These are phyloP conservation scores for Austrolebias charrua DNA, from an alignment of 2,797 vertebrate genomes.

Conservation along the genomic window DNA sequence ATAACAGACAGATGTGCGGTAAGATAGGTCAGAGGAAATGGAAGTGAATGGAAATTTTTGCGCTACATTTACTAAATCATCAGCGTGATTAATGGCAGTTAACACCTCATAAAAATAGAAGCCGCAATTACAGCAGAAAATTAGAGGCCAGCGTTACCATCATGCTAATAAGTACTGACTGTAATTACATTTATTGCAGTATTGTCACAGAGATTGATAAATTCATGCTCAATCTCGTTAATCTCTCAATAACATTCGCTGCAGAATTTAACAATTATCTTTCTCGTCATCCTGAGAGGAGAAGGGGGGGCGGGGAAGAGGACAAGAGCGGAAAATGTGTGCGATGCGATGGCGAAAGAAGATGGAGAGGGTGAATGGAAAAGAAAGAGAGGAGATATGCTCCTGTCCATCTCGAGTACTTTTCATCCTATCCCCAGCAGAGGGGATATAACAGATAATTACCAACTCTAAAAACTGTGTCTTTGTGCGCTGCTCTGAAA, in stretches of 20 bases:
- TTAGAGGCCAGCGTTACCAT: constrained; percentile 77
- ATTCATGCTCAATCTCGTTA: constrained; percentile 75
- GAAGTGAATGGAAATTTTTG: constrained; percentile 74
- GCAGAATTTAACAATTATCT: constrained; percentile 70
- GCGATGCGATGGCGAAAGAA: constrained; percentile 18
- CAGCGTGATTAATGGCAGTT: constrained; percentile 82
- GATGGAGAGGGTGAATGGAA: constrained; percentile 27
- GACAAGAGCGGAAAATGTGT: constrained; percentile 12
- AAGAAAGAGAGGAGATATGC: constrained; percentile 49
- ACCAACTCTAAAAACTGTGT: constrained; percentile 76
- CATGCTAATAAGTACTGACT: constrained; percentile 82
- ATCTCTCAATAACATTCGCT: constrained; percentile 79
- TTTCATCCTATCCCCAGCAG: constrained; percentile 69
- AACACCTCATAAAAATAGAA: constrained; percentile 82
- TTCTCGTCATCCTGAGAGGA: constrained; percentile 55
- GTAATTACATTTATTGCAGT: constrained; percentile 72
- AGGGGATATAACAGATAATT: constrained; percentile 82
- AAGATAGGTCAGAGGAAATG: constrained; percentile 74
- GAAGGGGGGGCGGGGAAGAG: constrained; percentile 2
- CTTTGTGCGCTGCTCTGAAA: constrained; percentile 81
- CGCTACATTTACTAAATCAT: constrained; percentile 81
- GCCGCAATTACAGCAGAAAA: constrained; percentile 81
- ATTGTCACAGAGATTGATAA: constrained; percentile 82
- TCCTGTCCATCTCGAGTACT: constrained; percentile 62
- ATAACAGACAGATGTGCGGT: constrained; percentile 67